Base-by-base conservation (phyloP, 2,113 vertebrate species). In the Athene cunicularia region DNA sequence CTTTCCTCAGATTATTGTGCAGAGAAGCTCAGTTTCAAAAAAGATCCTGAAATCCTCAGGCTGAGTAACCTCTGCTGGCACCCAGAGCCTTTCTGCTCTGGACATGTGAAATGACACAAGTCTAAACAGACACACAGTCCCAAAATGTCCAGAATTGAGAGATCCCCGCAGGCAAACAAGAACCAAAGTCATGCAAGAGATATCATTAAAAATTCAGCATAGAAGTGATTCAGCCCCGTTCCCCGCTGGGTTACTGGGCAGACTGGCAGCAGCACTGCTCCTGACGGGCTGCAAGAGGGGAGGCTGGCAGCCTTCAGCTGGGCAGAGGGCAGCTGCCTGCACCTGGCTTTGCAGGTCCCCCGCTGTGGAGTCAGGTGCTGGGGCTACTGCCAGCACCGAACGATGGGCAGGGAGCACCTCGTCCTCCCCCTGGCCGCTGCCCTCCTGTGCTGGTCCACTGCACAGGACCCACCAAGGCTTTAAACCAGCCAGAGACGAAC, bases 211-310 rank as follows among this genome's bases (percentile, higher is more conserved):
- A 41, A 52, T 20, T 22, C 23, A 50, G n/a, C 32, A 8, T 2
- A 33, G 6, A 17, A 35, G 43, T 22, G 80, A 43, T 5, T 53
- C 16, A 53, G 37, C 43, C 32, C 64, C 0, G 1, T 16, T 79
- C n/a, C 55, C 66, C 5, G 0, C 58, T 7, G 71, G 41, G 27
- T 17, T 27, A 7, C 59, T 27, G 80, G 53, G 59, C 58, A 43
- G 70, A 30, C 30, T 5, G 35, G 85, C 49, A 62, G 75, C 52
- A 27, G 5, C 63, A 14, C 33, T 1, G 14, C 11, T 75, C 20
- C n/a, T 1, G 1, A 49, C 14, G 39, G 86, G 64, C 21, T 0
- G 1, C 20, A 14, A 14, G 30, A 28, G 18, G 24, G 60, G 33
- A 63, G 18, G 8, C 12, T 2, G 3, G 45, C 66, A 71, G 45